Percentiles rank a stretch among this genome's conserved stretches.
Evolutionary conservation across 1,140 invertebrate genomes (phyloP).

Genomic region (Danaus plexippus): DNA sequence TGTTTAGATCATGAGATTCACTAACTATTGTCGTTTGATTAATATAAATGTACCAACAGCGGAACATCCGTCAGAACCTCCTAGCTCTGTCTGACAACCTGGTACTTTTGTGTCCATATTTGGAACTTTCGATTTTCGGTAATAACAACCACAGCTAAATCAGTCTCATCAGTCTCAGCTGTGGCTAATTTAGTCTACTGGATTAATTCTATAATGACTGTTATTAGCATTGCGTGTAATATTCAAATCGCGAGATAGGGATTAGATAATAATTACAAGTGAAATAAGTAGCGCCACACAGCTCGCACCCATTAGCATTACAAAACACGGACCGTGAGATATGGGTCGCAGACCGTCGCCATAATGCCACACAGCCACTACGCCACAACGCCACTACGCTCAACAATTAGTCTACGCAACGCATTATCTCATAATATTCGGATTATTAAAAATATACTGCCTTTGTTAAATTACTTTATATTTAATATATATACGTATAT

Average conservation of each 20-base stretch:
- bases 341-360: slow-evolving; percentile 17
- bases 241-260: too few relatives aligned
- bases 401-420: slow-evolving; percentile 20
- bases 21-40: slow-evolving; percentile 38
- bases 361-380: too few relatives aligned
- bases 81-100: slow-evolving; percentile 18
- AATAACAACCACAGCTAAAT: too few relatives aligned
- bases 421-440: slow-evolving; percentile 8
- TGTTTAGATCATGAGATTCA: slow-evolving; percentile 49
- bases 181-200: too few relatives aligned
- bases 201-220: too few relatives aligned
- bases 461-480: too few relatives aligned
- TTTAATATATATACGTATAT: too few relatives aligned
- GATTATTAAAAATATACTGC: too few relatives aligned
- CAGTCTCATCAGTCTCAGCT: too few relatives aligned
- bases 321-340: slow-evolving; percentile 22
- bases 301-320: slow-evolving; percentile 8
- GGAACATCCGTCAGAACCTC: slow-evolving; percentile 9
- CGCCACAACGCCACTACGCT: background rate
- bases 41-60: background rate
- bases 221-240: too few relatives aligned
- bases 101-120: slow-evolving; percentile 33
- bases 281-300: slow-evolving; percentile 3
- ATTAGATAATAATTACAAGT: too few relatives aligned
- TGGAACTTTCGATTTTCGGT: slow-evolving; percentile 20